phyloP scores from a whole-genome alignment of 2,797 vertebrate genomes.

The Propithecus perrieri region DNA sequence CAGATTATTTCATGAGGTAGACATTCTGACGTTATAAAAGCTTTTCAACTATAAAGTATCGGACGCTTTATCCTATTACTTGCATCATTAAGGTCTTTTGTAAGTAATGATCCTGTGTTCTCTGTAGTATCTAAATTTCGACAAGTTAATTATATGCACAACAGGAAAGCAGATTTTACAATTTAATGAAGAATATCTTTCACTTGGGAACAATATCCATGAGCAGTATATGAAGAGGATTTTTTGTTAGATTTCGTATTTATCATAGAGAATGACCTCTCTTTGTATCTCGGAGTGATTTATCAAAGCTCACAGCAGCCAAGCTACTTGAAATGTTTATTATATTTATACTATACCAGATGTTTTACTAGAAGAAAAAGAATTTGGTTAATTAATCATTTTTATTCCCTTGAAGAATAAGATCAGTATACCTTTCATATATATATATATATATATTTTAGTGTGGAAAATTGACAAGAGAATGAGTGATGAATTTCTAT shows the following conservation, averaged over 20 bases:
- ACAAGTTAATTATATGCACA: constrained; percentile 59
- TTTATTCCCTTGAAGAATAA: constrained; percentile 16
- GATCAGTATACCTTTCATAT: background rate
- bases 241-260: constrained; percentile 35
- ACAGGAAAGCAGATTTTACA: background rate
- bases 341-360: constrained; percentile 39
- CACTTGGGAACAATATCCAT: constrained; percentile 24
- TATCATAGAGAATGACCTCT: constrained; percentile 25
- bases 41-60: constrained; percentile 18
- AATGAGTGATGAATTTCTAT: background rate
- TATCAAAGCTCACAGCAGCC: constrained; percentile 49
- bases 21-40: constrained; percentile 52
- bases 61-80: constrained; percentile 26
- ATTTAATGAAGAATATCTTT: background rate
- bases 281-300: constrained; percentile 58
- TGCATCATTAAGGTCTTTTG: background rate
- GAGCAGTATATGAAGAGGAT: background rate
- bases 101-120: constrained; percentile 55
- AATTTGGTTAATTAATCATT: constrained; percentile 34
- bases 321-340: constrained; percentile 53
- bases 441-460: background rate
- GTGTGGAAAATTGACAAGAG: background rate
- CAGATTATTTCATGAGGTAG: constrained; percentile 59
- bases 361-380: constrained; percentile 54
- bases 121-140: constrained; percentile 30